phyloP scores from a whole-genome alignment of 2,113 vertebrate species.

The Ophthalmolycus amberensis region DNA sequence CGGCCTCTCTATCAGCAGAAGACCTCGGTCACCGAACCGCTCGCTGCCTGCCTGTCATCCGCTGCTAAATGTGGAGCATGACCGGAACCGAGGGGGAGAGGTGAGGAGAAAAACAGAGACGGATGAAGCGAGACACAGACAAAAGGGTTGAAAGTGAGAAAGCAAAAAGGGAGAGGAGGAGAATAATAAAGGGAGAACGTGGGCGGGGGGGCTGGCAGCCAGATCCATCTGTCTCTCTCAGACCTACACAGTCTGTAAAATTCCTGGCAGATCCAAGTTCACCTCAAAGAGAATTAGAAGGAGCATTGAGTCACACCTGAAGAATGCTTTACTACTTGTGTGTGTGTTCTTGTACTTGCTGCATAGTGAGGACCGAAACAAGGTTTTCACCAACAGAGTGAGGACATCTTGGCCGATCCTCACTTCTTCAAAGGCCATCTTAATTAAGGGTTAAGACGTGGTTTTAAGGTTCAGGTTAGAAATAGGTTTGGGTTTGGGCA shows the following conservation, averaged over 20 bases:
- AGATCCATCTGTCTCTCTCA: slow-evolving; percentile 39
- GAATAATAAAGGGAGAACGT: background rate
- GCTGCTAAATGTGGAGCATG: slow-evolving; percentile 45
- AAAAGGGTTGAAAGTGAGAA: slow-evolving; percentile 7
- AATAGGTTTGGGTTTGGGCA: background rate
- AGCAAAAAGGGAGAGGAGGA: background rate
- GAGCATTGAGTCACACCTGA: slow-evolving; percentile 40
- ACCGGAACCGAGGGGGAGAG: background rate
- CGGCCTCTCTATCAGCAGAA: slow-evolving; percentile 36
- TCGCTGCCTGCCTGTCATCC: slow-evolving; percentile 41
- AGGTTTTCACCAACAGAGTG: background rate
- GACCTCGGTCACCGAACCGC: slow-evolving; percentile 51
- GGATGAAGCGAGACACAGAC: background rate
- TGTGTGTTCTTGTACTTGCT: background rate
- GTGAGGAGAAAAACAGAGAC: no score
- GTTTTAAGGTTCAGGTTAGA: background rate
- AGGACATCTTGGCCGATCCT: background rate
- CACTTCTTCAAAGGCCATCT: background rate
- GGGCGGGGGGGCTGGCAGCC: background rate
- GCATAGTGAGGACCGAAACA: background rate
- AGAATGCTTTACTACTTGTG: slow-evolving; percentile 22
- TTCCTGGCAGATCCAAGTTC: slow-evolving; percentile 38
- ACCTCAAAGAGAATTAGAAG: slow-evolving; percentile 22
- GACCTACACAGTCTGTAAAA: slow-evolving; percentile 31
- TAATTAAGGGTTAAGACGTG: background rate